These are phyloP conservation scores for Argyra leucocephala DNA, from an alignment of 2,888 invertebrate species.

Conservation along the genomic window DNA sequence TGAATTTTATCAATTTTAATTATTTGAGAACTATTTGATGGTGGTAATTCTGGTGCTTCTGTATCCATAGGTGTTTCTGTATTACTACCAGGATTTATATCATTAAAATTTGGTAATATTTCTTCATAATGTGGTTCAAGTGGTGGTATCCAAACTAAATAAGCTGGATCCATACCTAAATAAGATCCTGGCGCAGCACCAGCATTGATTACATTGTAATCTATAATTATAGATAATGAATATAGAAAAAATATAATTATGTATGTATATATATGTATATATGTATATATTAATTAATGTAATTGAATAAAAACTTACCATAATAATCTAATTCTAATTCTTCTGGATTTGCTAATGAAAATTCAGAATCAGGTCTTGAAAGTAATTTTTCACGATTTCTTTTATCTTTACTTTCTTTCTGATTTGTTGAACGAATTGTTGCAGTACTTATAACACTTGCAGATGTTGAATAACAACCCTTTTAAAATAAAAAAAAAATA, in stretches of 20 bases:
- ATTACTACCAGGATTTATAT: slow-evolving; percentile 49
- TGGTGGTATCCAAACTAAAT: slow-evolving; percentile 79
- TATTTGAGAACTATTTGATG: slow-evolving; percentile 33
- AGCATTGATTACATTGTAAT: slow-evolving; percentile 76
- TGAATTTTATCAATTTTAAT: slow-evolving; percentile 30
- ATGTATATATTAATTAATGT: too few species aligned
- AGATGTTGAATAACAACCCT: slow-evolving; percentile 67
- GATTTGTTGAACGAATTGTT: slow-evolving; percentile 55
- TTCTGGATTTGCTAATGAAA: slow-evolving; percentile 61
- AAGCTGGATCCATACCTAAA: slow-evolving; percentile 81
- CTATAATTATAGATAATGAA: slow-evolving; percentile 31
- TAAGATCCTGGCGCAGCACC: slow-evolving; percentile 79
- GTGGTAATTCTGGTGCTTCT: slow-evolving; percentile 45
- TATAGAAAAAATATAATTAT: neutral
- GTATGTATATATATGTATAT: too few species aligned
- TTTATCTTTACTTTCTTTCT: slow-evolving; percentile 69
- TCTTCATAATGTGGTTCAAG: slow-evolving; percentile 38
- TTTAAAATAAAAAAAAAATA: slow-evolving; percentile 14
- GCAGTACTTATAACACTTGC: slow-evolving; percentile 57
- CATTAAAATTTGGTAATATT: slow-evolving; percentile 46
- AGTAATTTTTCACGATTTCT: slow-evolving; percentile 62
- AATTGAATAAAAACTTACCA: slow-evolving; percentile 13
- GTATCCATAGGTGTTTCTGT: slow-evolving; percentile 56
- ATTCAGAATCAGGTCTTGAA: slow-evolving; percentile 62
- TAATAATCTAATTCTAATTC: slow-evolving; percentile 81